These are phyloP conservation scores for Caenorhabditis angaria DNA, from an alignment of 2,888 invertebrate genomes.

Conservation along the genomic window DNA sequence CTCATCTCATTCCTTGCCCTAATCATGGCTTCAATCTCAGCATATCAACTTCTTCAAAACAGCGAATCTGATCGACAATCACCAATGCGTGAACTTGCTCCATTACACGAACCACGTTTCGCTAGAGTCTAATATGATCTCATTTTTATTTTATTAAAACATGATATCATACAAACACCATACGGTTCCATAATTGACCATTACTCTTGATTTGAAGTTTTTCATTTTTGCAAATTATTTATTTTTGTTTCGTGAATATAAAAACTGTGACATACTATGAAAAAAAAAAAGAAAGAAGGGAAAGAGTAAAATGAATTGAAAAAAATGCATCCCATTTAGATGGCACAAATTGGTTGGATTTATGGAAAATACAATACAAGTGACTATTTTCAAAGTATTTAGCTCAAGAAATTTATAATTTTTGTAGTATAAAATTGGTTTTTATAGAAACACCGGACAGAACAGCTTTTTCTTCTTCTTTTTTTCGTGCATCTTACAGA, in stretches of 20 bases:
- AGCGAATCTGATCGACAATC: conserved; percentile 44
- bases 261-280: not conserved
- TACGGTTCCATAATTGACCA: no score
- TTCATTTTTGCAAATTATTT: no score
- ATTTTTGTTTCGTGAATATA: not conserved
- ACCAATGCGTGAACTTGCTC: conserved; percentile 58
- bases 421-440: not conserved
- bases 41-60: conserved; percentile 65
- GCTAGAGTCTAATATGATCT: conserved; percentile 27
- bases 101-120: conserved; percentile 40
- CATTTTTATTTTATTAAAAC: not conserved
- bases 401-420: not conserved
- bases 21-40: conserved; percentile 62
- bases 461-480: not conserved
- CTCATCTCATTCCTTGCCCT: conserved; percentile 65
- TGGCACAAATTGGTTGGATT: no score
- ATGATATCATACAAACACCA: not conserved
- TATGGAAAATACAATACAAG: not conserved
- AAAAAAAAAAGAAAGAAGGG: not conserved
- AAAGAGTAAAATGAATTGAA: not conserved
- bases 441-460: not conserved
- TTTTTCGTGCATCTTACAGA: conserved; percentile 68
- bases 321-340: not conserved
- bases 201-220: no score
- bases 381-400: not conserved